A percentile compares a stretch with the other conserved stretches of the same genome.
Conservation (phyloP, 2,113 vertebrate species). For the Psettodes erumei region DNA sequence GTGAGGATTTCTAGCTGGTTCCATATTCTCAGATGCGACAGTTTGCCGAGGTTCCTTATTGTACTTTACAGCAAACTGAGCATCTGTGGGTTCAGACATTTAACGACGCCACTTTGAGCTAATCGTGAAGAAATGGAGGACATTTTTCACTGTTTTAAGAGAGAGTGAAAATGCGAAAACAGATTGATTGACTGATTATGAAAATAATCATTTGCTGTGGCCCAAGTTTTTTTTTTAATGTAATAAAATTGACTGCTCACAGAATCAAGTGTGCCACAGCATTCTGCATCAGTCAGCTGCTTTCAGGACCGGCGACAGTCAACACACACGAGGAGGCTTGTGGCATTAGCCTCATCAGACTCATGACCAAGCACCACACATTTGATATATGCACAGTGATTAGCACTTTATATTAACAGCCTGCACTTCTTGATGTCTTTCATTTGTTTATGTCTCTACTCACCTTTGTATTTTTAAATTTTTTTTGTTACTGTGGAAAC, state of each 20-base stretch:
- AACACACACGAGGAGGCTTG: background rate
- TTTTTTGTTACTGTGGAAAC: too few species aligned
- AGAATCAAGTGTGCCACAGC: too few species aligned
- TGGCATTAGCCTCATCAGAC: background rate
- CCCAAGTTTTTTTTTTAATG: background rate
- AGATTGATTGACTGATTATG: background rate
- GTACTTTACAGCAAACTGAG: background rate
- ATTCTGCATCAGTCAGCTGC: background rate
- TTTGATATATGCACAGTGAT: too few species aligned
- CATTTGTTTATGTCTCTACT: background rate
- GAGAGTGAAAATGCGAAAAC: too few species aligned
- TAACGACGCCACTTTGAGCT: background rate
- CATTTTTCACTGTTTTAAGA: too few species aligned
- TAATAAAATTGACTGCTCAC: too few species aligned
- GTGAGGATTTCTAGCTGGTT: too few species aligned
- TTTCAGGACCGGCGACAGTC: background rate
- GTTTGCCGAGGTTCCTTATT: background rate
- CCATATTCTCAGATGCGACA: background rate
- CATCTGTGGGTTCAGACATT: background rate
- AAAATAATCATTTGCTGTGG: background rate
- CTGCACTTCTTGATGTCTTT: too few species aligned
- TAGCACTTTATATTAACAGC: background rate
- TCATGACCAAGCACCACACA: too few species aligned
- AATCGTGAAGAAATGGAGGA: background rate
- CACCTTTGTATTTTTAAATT: background rate